Conservation (phyloP, 2,113 vertebrate species). For the Rhea pennata region DNA sequence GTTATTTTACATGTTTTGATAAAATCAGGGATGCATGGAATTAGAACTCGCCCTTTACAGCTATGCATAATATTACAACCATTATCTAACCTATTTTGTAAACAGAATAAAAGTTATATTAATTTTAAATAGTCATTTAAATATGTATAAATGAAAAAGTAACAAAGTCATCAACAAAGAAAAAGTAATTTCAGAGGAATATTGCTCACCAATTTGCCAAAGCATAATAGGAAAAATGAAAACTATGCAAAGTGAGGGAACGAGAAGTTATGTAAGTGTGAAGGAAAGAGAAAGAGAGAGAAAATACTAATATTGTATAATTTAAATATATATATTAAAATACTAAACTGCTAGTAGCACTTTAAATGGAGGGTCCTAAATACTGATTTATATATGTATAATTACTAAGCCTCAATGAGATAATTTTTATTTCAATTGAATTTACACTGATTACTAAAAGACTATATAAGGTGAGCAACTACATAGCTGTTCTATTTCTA, state of each 20-base stretch:
- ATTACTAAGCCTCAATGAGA: background rate
- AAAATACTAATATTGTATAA: background rate
- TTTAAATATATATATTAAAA: background rate
- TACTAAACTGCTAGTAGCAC: background rate
- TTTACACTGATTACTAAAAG: conserved; percentile 46
- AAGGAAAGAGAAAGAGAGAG: background rate
- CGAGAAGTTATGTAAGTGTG: background rate
- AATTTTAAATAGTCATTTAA: background rate
- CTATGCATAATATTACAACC: background rate
- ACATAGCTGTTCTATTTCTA: background rate
- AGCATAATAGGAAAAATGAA: background rate
- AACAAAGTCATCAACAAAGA: background rate
- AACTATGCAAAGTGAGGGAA: background rate
- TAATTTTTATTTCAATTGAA: conserved; percentile 45
- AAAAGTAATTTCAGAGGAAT: background rate
- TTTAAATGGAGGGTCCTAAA: background rate
- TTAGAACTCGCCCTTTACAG: background rate
- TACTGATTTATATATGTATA: conserved; percentile 2
- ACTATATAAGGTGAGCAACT: background rate
- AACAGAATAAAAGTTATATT: background rate
- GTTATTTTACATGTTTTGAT: background rate
- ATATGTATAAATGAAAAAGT: background rate
- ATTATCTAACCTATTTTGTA: background rate
- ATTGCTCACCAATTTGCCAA: background rate
- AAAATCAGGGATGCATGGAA: background rate